A percentile compares a stretch with the other conserved stretches of the same genome.
phyloP scores from a whole-genome alignment of 1,140 invertebrate genomes.

The Artemia franciscana region DNA sequence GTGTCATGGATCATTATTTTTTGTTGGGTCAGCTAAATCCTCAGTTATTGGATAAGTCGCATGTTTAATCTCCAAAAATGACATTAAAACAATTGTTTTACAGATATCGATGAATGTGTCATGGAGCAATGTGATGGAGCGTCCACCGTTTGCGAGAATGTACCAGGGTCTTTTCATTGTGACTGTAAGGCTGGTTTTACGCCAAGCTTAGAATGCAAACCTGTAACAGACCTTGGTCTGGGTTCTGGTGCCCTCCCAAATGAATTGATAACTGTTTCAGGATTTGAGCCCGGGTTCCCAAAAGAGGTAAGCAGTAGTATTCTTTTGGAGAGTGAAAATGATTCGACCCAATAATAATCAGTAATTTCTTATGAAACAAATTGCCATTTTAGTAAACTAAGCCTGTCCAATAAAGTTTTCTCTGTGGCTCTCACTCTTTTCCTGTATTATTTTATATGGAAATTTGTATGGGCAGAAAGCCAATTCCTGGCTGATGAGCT shows the following conservation, averaged over 20 bases:
- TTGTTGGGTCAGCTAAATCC: too few relatives aligned
- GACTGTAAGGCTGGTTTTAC: slow-evolving; percentile 63
- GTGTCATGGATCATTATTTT: slow-evolving; percentile 20
- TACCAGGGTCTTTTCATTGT: slow-evolving; percentile 71
- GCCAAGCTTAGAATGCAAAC: slow-evolving; percentile 65
- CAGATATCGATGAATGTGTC: slow-evolving; percentile 71
- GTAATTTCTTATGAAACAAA: too few relatives aligned
- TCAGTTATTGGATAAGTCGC: too few relatives aligned
- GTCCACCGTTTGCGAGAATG: slow-evolving; percentile 75
- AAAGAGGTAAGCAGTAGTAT: slow-evolving; percentile 57
- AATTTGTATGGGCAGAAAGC: too few relatives aligned
- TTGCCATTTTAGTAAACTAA: too few relatives aligned
- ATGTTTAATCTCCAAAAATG: slow-evolving; percentile 1
- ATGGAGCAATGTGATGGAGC: slow-evolving; percentile 51
- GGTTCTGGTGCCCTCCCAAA: slow-evolving; percentile 72
- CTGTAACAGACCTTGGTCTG: slow-evolving; percentile 62
- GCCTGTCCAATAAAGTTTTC: too few relatives aligned
- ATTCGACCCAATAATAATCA: too few relatives aligned
- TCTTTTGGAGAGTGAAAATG: too few relatives aligned
- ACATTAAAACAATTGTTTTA: slow-evolving; percentile 13
- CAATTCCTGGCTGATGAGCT: too few relatives aligned
- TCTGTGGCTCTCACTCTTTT: too few relatives aligned
- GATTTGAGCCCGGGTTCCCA: slow-evolving; percentile 48
- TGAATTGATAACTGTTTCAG: slow-evolving; percentile 61
- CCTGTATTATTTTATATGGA: too few relatives aligned